Evolutionary conservation across 2,888 invertebrate genomes (phyloP).

Genomic region (Lithophane leautieri): DNA sequence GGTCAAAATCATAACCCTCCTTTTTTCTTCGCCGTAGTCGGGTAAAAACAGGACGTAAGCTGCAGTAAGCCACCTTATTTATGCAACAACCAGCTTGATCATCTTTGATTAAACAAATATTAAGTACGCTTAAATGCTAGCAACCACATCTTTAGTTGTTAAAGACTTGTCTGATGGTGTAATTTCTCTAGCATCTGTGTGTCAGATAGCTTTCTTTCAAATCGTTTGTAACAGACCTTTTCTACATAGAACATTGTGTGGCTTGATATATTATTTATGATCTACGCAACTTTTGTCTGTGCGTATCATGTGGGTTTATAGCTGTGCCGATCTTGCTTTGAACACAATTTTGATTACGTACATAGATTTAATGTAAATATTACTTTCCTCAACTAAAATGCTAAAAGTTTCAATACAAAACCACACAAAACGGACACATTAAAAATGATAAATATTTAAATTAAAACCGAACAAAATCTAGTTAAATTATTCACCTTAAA

Average conservation of each 20-base stretch:
- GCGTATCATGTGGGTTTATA: slow-evolving; percentile 14
- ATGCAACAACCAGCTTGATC: no score
- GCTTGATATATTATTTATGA: background rate
- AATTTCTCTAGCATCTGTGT: background rate
- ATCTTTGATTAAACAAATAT: no score
- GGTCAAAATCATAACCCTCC: no score
- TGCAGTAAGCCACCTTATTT: no score
- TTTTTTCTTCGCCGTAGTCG: no score
- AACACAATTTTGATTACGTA: background rate
- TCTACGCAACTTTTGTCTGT: background rate
- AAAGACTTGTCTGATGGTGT: background rate
- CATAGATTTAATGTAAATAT: background rate
- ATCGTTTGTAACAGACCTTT: background rate
- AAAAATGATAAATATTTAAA: background rate
- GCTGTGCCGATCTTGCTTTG: background rate
- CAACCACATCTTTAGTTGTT: no score
- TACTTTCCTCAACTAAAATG: background rate
- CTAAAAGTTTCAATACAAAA: background rate
- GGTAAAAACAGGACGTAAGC: no score
- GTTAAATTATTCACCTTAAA: slow-evolving; percentile 9
- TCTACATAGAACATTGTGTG: background rate
- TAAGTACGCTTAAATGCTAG: no score
- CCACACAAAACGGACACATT: background rate
- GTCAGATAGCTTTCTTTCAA: background rate
- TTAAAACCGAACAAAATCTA: background rate